Evolutionary conservation across 2,888 invertebrate genomes (phyloP), one percentile per base, ranked within the genome.

Genomic region (Agriotes lineatus): DNA sequence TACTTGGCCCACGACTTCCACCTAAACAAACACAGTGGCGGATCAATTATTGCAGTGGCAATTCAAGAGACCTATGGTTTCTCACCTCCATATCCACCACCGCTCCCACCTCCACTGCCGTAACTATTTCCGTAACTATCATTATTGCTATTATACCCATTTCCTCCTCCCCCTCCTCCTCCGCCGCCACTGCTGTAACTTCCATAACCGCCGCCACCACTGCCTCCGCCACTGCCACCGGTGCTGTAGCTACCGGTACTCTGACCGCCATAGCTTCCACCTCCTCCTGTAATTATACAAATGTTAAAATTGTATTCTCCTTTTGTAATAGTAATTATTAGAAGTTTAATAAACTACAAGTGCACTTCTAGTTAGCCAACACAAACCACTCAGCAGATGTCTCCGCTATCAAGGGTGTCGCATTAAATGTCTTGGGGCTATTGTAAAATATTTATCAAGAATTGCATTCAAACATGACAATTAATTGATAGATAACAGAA

Each of bases 61-160:
- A n/a, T n/a, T n/a, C n/a, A n/a, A n/a, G n/a, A n/a, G n/a, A n/a
- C n/a, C n/a, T n/a, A n/a, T n/a, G n/a, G n/a, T n/a, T n/a, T n/a
- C 63, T 87, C 82, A 56, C 85, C 85, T 52, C 77, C 86, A 33
- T 79, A 74, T 30, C 87, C 80, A 80, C 82, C 81, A 35, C 77
- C 74, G n/a, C 72, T 69, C 2, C 75, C 74, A 37, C 76, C 72
- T 25, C 76, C 72, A 59, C 71, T 72, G 33, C 75, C 71, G 30
- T 74, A 73, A 48, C 87, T 82, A 39, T 71, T 69, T 19, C 74
- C 69, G 18, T 66, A 65, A 6, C 72, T 67, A 7, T 74, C 72
- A 16, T 66, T 67, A 45, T 76, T 73, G 18, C 65, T 58, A 12
- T 45, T 44, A 20, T 30, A 25, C 19, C 37, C 80, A 50, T 69